phyloP scores from a whole-genome alignment of 1,140 invertebrate genomes.

The Druon quercuslanigerum region DNA sequence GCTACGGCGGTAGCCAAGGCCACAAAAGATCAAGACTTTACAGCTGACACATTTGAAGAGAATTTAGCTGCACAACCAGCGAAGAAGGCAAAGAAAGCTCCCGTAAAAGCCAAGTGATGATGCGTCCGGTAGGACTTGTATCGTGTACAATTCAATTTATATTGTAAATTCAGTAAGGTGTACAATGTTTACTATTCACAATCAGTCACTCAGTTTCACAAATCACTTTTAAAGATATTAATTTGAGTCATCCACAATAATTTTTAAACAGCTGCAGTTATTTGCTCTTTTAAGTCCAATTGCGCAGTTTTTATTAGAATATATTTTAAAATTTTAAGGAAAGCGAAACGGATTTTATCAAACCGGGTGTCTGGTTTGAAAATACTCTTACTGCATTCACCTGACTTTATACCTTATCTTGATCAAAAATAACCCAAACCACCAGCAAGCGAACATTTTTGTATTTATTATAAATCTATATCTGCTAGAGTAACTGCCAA shows the following conservation, averaged over 20 bases:
- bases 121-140: background rate
- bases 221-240: conserved; percentile 37
- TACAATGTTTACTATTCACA: background rate
- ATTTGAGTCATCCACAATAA: background rate
- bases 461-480: conserved; percentile 15
- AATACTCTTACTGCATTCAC: background rate
- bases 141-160: background rate
- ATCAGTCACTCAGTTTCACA: background rate
- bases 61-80: conserved; percentile 49
- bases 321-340: no score
- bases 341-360: background rate
- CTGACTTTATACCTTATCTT: background rate
- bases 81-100: background rate
- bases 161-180: conserved; percentile 19
- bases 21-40: conserved; percentile 63
- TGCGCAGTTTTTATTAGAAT: background rate
- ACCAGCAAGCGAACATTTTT: background rate
- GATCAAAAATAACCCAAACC: background rate
- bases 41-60: conserved; percentile 64
- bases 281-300: conserved; percentile 35
- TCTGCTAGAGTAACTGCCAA: background rate
- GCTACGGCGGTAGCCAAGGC: conserved; percentile 4
- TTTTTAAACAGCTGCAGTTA: conserved; percentile 58
- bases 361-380: background rate
- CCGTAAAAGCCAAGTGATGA: background rate